These are phyloP conservation scores for Alitta virens DNA, from an alignment of 2,888 invertebrate species.

Conservation along the genomic window DNA sequence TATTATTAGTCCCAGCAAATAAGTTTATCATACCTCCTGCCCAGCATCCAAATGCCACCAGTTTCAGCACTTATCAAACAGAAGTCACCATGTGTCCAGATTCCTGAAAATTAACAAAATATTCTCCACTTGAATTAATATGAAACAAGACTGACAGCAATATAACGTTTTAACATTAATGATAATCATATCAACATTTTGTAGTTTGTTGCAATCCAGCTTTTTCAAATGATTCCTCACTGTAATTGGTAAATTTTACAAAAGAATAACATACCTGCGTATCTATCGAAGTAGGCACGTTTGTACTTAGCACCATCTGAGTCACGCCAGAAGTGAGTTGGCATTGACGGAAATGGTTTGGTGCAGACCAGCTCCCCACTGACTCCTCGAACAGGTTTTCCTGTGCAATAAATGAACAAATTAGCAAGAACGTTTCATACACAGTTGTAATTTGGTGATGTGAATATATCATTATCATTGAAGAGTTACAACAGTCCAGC, in stretches of 20 bases:
- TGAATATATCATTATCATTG: too few relatives aligned
- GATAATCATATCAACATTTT: too few relatives aligned
- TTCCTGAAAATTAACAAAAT: constrained; percentile 39
- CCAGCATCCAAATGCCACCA: constrained; percentile 63
- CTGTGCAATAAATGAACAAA: too few relatives aligned
- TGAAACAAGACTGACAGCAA: too few relatives aligned
- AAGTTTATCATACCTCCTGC: constrained; percentile 62
- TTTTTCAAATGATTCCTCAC: too few relatives aligned
- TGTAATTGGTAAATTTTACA: too few relatives aligned
- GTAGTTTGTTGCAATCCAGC: too few relatives aligned
- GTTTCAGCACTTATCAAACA: constrained; percentile 59
- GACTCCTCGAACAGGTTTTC: constrained; percentile 57
- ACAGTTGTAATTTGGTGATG: too few relatives aligned
- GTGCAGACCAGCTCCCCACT: constrained; percentile 63
- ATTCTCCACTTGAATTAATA: neutral
- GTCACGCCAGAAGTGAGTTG: constrained; percentile 61
- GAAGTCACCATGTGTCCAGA: constrained; percentile 65
- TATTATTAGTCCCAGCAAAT: too few relatives aligned
- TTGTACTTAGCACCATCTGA: constrained; percentile 57
- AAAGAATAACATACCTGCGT: constrained; percentile 52
- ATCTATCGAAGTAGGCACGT: constrained; percentile 60
- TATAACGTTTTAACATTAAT: too few relatives aligned
- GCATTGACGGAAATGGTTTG: constrained; percentile 64
- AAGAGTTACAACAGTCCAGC: too few relatives aligned
- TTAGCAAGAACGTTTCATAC: too few relatives aligned